A percentile compares a stretch with the other conserved stretches of the same genome.
phyloP scores from a whole-genome alignment of 2,113 vertebrate species.

The Xiphophorus maculatus region DNA sequence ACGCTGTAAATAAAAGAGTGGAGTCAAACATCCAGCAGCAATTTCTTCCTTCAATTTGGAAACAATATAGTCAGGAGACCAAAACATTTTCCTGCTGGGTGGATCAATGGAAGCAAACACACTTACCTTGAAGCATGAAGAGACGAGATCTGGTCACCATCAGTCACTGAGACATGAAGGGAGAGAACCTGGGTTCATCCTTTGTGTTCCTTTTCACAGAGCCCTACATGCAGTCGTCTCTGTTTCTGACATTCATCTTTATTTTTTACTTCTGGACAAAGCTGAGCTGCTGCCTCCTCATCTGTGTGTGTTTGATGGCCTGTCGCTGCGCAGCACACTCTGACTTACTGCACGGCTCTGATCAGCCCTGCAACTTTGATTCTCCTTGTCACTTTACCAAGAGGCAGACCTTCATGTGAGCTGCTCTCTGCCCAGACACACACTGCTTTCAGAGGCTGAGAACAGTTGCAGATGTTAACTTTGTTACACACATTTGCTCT shows the following conservation, averaged over 20 bases:
- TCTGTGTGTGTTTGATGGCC: slow-evolving; percentile 14
- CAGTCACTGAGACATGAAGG: too few species aligned
- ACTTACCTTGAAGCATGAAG: too few species aligned
- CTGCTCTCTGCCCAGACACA: slow-evolving; percentile 1
- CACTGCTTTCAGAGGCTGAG: neutral
- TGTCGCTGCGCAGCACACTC: slow-evolving; percentile 17
- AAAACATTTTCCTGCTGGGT: too few species aligned
- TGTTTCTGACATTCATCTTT: slow-evolving; percentile 13
- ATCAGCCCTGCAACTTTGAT: slow-evolving; percentile 54
- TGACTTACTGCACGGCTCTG: slow-evolving; percentile 49
- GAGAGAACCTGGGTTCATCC: neutral
- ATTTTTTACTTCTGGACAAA: slow-evolving; percentile 17
- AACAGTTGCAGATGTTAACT: neutral
- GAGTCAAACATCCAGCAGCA: too few species aligned
- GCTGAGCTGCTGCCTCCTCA: slow-evolving; percentile 18
- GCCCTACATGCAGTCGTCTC: slow-evolving; percentile 1
- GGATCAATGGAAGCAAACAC: too few species aligned
- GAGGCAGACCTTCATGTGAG: slow-evolving; percentile 17
- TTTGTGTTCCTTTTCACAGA: neutral
- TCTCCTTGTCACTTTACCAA: slow-evolving; percentile 42
- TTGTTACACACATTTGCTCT: neutral
- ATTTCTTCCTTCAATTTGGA: too few species aligned
- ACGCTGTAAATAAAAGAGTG: too few species aligned
- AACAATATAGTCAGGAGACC: too few species aligned
- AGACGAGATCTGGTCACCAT: too few species aligned